Base-by-base conservation (phyloP, 2,888 invertebrate genomes). In the Torymus aiolomorphi region DNA sequence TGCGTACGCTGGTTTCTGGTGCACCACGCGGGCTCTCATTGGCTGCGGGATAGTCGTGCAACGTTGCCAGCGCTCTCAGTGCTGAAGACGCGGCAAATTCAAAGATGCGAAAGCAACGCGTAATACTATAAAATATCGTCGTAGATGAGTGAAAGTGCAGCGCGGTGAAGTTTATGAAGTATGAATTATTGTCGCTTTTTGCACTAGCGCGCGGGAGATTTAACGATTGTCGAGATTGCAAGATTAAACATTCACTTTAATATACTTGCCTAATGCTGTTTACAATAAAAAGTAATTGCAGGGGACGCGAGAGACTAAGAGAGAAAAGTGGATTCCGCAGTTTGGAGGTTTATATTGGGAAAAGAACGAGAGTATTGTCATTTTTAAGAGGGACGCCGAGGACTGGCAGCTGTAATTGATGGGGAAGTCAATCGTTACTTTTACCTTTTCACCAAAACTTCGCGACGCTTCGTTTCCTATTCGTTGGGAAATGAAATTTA, bases 121-220 rank as follows among this genome's bases (percentile, higher is more conserved):
- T 5, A 42, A 42, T 42, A 42, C 42, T 8, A 42, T 5, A 42
- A 42, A 42, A 42, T 42, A 42, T 42, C 42, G 42, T 42, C 8
- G 42, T 42, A 42, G 42, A 42, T 42, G 42, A 73, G 81, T 61
- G 81, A 82, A 82, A 82, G 79, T 42, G 42, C 42, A 42, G 8
- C 8, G 42, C 57, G 56, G 54, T 51, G 62, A 42, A 42, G 63
- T 82, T 82, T 79, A 82, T 82, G 76, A 71, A 74, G 59, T 79
- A 81, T 79, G 76, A 78, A 81, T 79, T 79, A 81, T 79, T 73
- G 67, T 54, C 51, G 12, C 54, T 80, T 69, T 77, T 77, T 62
- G 42, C 42, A 8, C 8, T 5, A 5, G 31, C 42, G n/a, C 14
- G 14, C 11, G 5, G 13, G 49, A 74, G 11, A 54, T 80, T 80